Evolutionary conservation across 2,888 invertebrate species (phyloP), one percentile per base, ranked within the genome.

Genomic region (Campopleginae sp.): DNA sequence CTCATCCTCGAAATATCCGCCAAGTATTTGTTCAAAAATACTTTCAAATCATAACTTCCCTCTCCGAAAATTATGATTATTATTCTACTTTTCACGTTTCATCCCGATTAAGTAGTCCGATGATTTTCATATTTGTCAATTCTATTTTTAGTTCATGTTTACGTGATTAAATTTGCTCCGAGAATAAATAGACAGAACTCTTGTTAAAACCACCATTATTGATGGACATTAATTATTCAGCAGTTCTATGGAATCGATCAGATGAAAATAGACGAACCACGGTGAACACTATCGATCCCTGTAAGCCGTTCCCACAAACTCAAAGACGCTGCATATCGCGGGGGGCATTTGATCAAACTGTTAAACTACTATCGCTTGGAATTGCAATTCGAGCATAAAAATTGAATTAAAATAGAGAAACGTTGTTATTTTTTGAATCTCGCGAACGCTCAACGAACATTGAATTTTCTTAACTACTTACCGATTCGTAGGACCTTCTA

Each of bases 241-340:
- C 12, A 38, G 31, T 38, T 42, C 27, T 38, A 31, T 61, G 12
- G 31, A 80, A 86, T 86, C 86, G 83, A 86, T 86, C 74, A 42
- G 46, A 70, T 72, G 63, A 78, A 80, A 86, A 83, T 83, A 83
- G 74, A 80, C 71, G 44, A 80, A 70, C 77, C 77, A 54, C 77
- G 72, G 8, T n/a, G n/a, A 61, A 66, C 68, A 70, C 33, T 86
- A 86, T 86, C 78, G 83, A 86, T 74, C 74, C 71, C 48, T 58
- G n/a, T 27, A 38, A 72, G 31, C 42, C 54, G 71, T 46, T 71
- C 27, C 12, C 27, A 54, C 77, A 42, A 84, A 80, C 81, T 81
- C 51, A 66, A 46, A 71, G 72, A 81, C 79, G 72, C 66, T 72
- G 71, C 63, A 80, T 44, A 44, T 14, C 71, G 58, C 78, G 61